Percentiles rank a stretch among this genome's conserved stretches.
These are phyloP conservation scores for Drosophila diplacantha DNA, from an alignment of 2,888 invertebrate species.

Conservation along the genomic window DNA sequence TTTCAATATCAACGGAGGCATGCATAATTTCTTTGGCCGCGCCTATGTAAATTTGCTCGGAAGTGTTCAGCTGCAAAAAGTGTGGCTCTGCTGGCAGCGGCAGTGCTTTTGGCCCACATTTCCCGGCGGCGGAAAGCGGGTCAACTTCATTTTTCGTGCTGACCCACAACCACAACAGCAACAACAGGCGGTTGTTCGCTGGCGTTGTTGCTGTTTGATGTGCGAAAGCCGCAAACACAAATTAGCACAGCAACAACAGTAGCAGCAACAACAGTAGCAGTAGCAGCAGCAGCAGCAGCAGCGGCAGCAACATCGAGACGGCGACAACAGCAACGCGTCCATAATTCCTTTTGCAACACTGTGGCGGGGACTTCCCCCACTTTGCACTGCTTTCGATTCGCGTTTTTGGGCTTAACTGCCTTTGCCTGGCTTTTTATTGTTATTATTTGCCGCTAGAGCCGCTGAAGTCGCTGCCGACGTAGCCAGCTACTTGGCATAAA, in stretches of 20 bases:
- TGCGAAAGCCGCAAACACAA: slow-evolving; percentile 68
- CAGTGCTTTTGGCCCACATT: slow-evolving; percentile 58
- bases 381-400: slow-evolving; percentile 50
- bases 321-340: slow-evolving; percentile 44
- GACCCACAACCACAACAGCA: slow-evolving; percentile 58
- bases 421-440: slow-evolving; percentile 64
- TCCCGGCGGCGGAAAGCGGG: slow-evolving; percentile 59
- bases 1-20: slow-evolving; percentile 70
- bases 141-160: slow-evolving; percentile 72
- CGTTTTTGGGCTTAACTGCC: slow-evolving; percentile 58
- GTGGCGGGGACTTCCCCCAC: slow-evolving; percentile 26
- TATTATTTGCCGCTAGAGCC: slow-evolving; percentile 57
- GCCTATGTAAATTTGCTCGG: slow-evolving; percentile 63
- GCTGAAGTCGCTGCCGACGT: slow-evolving; percentile 47
- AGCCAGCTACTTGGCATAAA: slow-evolving; percentile 57
- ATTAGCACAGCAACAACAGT: slow-evolving; percentile 59
- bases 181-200: slow-evolving; percentile 39
- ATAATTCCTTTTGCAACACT: slow-evolving; percentile 66
- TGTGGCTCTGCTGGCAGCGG: slow-evolving; percentile 29
- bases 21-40: slow-evolving; percentile 64
- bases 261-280: slow-evolving; percentile 11
- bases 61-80: slow-evolving; percentile 44
- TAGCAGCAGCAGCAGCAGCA: slow-evolving; percentile 15
- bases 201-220: slow-evolving; percentile 47
- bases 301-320: slow-evolving; percentile 13